Conservation (phyloP, 2,888 invertebrate genomes). For the Scaptomyza reducta region DNA sequence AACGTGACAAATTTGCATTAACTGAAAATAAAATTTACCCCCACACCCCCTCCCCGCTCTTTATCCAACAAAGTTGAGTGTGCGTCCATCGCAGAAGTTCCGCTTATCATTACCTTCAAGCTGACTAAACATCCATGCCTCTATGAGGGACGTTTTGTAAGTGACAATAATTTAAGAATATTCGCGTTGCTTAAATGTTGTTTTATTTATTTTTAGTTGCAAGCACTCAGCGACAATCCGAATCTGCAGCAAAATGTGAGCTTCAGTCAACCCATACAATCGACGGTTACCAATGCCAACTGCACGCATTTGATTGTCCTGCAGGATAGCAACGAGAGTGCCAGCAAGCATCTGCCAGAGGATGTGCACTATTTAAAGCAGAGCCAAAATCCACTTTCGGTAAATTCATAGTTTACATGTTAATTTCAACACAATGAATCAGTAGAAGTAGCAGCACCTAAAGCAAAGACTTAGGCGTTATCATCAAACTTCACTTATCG, state of each 20-base stretch:
- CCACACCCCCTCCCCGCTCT: neutral
- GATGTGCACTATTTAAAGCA: constrained; percentile 46
- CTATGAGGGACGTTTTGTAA: constrained; percentile 83
- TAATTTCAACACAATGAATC: constrained; percentile 12
- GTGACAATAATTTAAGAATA: constrained; percentile 3
- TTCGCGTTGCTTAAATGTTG: neutral
- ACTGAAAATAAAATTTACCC: constrained; percentile 32
- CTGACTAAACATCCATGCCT: constrained; percentile 86
- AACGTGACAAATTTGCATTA: constrained; percentile 45
- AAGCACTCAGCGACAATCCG: constrained; percentile 43
- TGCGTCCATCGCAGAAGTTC: constrained; percentile 80
- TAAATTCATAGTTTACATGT: constrained; percentile 49
- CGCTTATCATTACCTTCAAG: constrained; percentile 85
- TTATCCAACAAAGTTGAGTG: constrained; percentile 80
- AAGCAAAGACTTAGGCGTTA: constrained; percentile 24
- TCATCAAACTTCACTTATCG: constrained; percentile 49
- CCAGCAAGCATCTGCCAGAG: constrained; percentile 18
- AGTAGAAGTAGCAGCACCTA: constrained; percentile 11
- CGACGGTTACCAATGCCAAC: constrained; percentile 36
- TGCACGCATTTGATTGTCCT: constrained; percentile 56
- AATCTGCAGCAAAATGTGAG: constrained; percentile 42
- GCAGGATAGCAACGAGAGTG: constrained; percentile 16
- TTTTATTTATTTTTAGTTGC: constrained; percentile 38
- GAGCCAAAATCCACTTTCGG: constrained; percentile 72
- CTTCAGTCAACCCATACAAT: constrained; percentile 50